A percentile compares a stretch with the other conserved stretches of the same genome.
These are phyloP conservation scores for Sphaerophoria taeniata DNA, from an alignment of 2,888 invertebrate genomes.

Conservation along the genomic window DNA sequence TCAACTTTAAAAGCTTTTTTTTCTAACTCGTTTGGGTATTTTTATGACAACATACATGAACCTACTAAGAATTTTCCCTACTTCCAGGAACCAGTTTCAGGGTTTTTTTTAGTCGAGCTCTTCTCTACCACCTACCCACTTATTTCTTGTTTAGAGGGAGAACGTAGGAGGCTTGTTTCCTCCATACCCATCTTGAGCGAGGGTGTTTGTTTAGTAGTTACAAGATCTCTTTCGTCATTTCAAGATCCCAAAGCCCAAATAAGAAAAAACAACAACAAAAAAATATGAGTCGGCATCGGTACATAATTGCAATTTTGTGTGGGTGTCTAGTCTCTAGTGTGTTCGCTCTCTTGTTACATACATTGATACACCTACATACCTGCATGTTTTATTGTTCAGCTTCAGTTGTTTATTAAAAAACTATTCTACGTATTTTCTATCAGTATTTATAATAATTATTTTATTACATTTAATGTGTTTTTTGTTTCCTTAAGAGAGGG, in stretches of 20 bases:
- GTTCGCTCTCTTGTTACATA: not conserved
- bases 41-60: constrained; percentile 40
- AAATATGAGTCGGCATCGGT: not conserved
- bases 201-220: constrained; percentile 63
- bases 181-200: constrained; percentile 41
- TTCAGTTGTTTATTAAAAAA: no score
- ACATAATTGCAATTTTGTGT: constrained; percentile 4
- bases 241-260: not conserved
- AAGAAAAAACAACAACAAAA: not conserved
- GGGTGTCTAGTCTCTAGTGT: constrained; percentile 22
- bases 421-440: no score
- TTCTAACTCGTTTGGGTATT: constrained; percentile 37
- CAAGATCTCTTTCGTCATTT: constrained; percentile 21
- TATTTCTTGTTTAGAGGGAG: not conserved
- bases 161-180: constrained; percentile 45
- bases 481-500: no score
- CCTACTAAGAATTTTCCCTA: constrained; percentile 50
- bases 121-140: not conserved
- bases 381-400: no score
- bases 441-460: no score
- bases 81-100: constrained; percentile 65
- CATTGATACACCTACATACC: not conserved
- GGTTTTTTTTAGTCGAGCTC: constrained; percentile 22
- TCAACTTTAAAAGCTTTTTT: no score
- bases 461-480: no score